Conservation (phyloP, 2,888 invertebrate species). For the Tanaodytes sp. region DNA sequence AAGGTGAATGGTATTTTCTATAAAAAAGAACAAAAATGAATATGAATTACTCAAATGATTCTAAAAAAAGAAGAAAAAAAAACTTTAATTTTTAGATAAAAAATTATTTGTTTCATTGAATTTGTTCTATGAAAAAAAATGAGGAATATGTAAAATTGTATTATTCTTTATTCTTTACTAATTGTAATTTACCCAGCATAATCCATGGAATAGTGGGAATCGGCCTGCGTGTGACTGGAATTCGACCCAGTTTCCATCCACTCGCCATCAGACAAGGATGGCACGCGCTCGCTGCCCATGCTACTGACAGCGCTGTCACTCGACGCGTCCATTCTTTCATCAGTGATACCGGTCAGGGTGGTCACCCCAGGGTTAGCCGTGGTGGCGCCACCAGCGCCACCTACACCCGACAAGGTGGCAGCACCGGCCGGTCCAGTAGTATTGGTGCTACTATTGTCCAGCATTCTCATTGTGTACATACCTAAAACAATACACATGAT, state of each 20-base stretch:
- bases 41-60: not conserved
- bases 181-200: constrained; percentile 73
- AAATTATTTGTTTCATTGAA: too few relatives aligned
- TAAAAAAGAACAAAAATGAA: constrained; percentile 46
- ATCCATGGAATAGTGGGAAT: constrained; percentile 81
- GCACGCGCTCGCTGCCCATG: constrained; percentile 92
- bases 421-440: constrained; percentile 67
- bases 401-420: constrained; percentile 63
- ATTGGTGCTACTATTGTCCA: constrained; percentile 77
- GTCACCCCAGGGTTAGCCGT: constrained; percentile 69
- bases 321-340: constrained; percentile 85
- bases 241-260: constrained; percentile 92
- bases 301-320: constrained; percentile 94
- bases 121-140: too few relatives aligned
- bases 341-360: constrained; percentile 68
- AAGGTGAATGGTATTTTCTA: constrained; percentile 81
- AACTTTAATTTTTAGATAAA: not conserved
- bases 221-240: constrained; percentile 79
- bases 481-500: too few relatives aligned
- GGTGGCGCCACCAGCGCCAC: constrained; percentile 70
- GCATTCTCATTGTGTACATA: constrained; percentile 90
- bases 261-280: constrained; percentile 89
- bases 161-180: too few relatives aligned
- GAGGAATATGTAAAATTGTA: too few relatives aligned
- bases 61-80: constrained; percentile 47